Percentiles rank a stretch among this genome's conserved stretches.
phyloP scores from a whole-genome alignment of 1,140 invertebrate species.

The Anastatus disparis region DNA sequence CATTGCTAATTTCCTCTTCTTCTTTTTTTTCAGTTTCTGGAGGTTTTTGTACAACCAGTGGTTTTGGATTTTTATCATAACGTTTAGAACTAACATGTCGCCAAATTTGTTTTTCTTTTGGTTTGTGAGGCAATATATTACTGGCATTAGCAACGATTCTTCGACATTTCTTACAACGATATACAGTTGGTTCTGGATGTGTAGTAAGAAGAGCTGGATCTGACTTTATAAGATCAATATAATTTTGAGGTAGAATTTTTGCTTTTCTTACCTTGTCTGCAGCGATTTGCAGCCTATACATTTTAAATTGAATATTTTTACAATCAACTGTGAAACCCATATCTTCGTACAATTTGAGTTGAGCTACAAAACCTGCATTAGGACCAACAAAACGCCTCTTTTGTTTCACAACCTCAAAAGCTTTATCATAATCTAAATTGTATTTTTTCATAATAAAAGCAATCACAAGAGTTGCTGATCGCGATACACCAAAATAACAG shows the following conservation, averaged over 20 bases:
- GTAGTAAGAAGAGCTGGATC: constrained; percentile 82
- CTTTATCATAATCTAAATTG: constrained; percentile 75
- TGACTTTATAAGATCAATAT: constrained; percentile 79
- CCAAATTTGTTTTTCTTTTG: constrained; percentile 67
- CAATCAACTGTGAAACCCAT: constrained; percentile 80
- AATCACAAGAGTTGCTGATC: constrained; percentile 84
- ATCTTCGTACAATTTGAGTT: constrained; percentile 79
- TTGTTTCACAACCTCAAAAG: constrained; percentile 74
- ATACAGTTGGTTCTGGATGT: constrained; percentile 79
- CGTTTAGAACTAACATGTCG: constrained; percentile 59
- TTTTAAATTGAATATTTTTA: constrained; percentile 78
- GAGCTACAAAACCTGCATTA: constrained; percentile 80
- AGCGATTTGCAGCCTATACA: constrained; percentile 80
- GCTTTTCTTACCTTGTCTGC: constrained; percentile 84
- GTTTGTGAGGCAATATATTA: constrained; percentile 79
- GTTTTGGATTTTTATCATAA: constrained; percentile 46
- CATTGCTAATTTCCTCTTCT: constrained; percentile 45
- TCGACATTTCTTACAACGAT: constrained; percentile 80
- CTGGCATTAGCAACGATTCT: constrained; percentile 81
- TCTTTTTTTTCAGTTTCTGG: constrained; percentile 57
- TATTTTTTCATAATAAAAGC: constrained; percentile 88
- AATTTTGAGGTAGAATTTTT: constrained; percentile 83
- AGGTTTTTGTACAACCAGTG: constrained; percentile 45
- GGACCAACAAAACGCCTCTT: constrained; percentile 76
- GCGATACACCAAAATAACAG: constrained; percentile 88